Evolutionary conservation across 2,113 vertebrate species (phyloP).

Genomic region (Arenaria interpres): DNA sequence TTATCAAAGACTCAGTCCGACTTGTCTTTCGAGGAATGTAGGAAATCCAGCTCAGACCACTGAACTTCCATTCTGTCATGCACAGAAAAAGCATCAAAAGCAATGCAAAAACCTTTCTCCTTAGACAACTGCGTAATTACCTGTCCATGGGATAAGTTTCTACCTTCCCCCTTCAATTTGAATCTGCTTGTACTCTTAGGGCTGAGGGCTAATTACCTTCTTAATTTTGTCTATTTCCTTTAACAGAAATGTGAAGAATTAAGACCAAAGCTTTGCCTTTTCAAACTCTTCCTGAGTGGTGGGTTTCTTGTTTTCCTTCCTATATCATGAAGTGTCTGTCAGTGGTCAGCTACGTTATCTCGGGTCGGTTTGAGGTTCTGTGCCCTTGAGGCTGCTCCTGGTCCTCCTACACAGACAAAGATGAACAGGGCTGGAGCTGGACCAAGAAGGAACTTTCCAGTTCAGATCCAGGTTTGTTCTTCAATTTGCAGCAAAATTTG

Average conservation of each 20-base stretch:
- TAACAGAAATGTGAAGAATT: background rate
- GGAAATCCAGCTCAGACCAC: constrained; percentile 54
- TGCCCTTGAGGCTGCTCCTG: background rate
- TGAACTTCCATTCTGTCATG: constrained; percentile 9
- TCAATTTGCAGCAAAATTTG: background rate
- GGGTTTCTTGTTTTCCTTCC: background rate
- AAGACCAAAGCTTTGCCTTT: background rate
- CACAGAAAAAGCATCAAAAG: constrained; percentile 51
- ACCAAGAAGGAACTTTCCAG: background rate
- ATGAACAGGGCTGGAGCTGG: background rate
- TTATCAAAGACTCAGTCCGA: constrained; percentile 40
- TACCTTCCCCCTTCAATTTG: background rate
- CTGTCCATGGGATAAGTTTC: background rate
- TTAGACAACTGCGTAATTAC: background rate
- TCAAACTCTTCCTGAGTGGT: background rate
- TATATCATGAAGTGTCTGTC: background rate
- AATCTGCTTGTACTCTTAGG: background rate
- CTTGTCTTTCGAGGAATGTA: constrained; percentile 47
- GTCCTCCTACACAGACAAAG: background rate
- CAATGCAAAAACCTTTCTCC: constrained; percentile 38
- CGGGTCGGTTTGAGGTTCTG: background rate
- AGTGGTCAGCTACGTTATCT: accelerated
- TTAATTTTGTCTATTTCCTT: background rate
- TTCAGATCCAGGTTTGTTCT: background rate
- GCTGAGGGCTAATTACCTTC: background rate